These are phyloP conservation scores for Romanogobio albipinnatus DNA, from an alignment of 2,113 vertebrate genomes.

Conservation along the genomic window DNA sequence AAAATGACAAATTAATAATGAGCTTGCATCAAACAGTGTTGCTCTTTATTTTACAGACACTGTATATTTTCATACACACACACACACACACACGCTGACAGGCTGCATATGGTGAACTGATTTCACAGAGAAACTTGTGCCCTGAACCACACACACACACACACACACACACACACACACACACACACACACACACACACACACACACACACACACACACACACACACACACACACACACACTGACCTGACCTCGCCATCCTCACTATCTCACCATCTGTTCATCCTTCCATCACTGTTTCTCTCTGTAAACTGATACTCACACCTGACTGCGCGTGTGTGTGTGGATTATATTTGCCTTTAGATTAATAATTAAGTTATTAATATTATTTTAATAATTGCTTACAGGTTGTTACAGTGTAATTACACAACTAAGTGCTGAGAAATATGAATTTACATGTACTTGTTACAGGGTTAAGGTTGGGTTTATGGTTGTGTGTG, in stretches of 20 bases:
- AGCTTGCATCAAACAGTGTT: neutral
- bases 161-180: neutral
- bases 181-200: too few species aligned
- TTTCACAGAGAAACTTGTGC: neutral
- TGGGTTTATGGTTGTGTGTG: too few species aligned
- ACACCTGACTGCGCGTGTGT: neutral
- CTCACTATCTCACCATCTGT: neutral
- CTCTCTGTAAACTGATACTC: conserved; percentile 9
- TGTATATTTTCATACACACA: neutral
- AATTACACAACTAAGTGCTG: too few species aligned
- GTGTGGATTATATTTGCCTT: neutral
- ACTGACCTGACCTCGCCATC: neutral
- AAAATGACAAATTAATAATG: conserved; percentile 8
- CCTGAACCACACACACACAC: neutral
- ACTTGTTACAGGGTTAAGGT: too few species aligned
- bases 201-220: neutral
- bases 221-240: neutral
- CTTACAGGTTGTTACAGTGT: too few species aligned
- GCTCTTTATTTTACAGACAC: neutral
- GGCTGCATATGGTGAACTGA: neutral
- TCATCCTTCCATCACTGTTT: neutral
- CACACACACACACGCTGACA: neutral
- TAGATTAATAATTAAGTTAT: neutral
- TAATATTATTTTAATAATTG: too few species aligned
- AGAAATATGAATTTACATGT: too few species aligned